Evolutionary conservation across 2,797 vertebrate genomes (phyloP).

Genomic region (Acipenser transmontanus): DNA sequence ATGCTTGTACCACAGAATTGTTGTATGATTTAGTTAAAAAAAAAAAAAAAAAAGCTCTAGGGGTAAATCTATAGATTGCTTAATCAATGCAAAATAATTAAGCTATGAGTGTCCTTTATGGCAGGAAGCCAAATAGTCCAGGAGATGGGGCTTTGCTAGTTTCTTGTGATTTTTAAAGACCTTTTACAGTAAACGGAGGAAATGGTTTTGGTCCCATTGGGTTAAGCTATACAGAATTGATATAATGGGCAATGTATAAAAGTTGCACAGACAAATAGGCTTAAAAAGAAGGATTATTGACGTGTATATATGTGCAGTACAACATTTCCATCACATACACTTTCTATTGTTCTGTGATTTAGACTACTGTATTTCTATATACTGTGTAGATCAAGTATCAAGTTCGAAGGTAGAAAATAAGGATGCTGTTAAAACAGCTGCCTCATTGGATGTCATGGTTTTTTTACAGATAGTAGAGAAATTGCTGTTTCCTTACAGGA

Average conservation of each 20-base stretch:
- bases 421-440: background rate
- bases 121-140: background rate
- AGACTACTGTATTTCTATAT: too few relatives aligned
- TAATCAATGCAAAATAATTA: background rate
- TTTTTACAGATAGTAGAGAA: background rate
- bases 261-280: too few relatives aligned
- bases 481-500: background rate
- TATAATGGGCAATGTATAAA: too few relatives aligned
- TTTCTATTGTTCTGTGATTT: too few relatives aligned
- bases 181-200: too few relatives aligned
- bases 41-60: constrained; percentile 1
- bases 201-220: too few relatives aligned
- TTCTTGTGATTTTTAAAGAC: too few relatives aligned
- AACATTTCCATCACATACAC: too few relatives aligned
- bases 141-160: background rate
- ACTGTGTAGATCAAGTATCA: too few relatives aligned
- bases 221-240: too few relatives aligned
- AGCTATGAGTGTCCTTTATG: background rate
- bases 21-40: constrained; percentile 31
- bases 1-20: constrained; percentile 33
- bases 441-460: background rate
- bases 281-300: too few relatives aligned
- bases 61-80: background rate
- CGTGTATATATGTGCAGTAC: too few relatives aligned
- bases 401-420: background rate